Conservation (phyloP, 2,113 vertebrate species). For the Catharus bicknelli region DNA sequence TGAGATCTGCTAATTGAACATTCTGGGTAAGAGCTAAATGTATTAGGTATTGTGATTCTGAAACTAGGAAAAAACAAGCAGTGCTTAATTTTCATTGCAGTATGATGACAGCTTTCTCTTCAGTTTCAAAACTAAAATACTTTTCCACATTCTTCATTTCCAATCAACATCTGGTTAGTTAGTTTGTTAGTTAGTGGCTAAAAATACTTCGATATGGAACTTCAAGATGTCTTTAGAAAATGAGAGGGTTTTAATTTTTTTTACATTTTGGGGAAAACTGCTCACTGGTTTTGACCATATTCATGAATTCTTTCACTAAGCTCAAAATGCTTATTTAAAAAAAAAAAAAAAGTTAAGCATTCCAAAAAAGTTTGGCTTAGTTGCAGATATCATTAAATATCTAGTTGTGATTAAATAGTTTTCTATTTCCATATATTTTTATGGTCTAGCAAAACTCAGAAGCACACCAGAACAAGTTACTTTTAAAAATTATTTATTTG, state of each 20-base stretch:
- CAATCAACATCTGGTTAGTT: not conserved
- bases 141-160: not conserved
- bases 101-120: not conserved
- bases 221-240: not conserved
- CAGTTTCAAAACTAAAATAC: not conserved
- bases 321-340: not conserved
- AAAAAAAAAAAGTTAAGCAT: not conserved
- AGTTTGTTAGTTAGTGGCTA: not conserved
- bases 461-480: not conserved
- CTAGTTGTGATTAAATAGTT: not conserved
- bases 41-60: not conserved
- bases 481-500: not conserved
- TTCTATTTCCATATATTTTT: not conserved
- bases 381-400: not conserved
- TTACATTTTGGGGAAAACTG: not conserved
- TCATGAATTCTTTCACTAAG: not conserved
- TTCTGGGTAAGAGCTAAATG: not conserved
- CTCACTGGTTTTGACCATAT: not conserved
- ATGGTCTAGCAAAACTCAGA: not conserved
- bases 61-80: not conserved
- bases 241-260: accelerated
- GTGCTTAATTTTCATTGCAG: not conserved
- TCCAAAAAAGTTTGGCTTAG: not conserved
- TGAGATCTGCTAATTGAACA: constrained; percentile 13
- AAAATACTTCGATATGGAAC: not conserved